These are phyloP conservation scores for Myotis davidii DNA, from an alignment of 2,113 vertebrate genomes.

Conservation along the genomic window DNA sequence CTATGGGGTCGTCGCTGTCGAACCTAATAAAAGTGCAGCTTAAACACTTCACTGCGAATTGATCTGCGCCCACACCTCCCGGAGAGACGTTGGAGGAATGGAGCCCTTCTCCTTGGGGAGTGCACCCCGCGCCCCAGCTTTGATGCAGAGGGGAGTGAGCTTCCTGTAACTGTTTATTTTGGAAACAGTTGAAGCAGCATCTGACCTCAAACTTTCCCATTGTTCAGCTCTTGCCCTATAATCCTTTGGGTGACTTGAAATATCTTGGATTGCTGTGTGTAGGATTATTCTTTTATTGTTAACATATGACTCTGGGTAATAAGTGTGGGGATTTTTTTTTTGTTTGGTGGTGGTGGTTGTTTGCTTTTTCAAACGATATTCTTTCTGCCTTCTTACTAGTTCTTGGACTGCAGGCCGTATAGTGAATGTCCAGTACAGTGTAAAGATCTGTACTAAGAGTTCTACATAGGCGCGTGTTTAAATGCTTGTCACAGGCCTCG, in stretches of 20 bases:
- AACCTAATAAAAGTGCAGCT: slow-evolving; percentile 77
- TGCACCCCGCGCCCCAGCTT: not conserved
- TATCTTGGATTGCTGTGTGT: not conserved
- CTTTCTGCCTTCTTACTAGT: not conserved
- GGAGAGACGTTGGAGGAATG: slow-evolving; percentile 14
- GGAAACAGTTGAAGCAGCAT: slow-evolving; percentile 76
- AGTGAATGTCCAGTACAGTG: not conserved
- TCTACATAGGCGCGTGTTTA: not conserved
- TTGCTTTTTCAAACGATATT: not conserved
- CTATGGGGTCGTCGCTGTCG: slow-evolving; percentile 77
- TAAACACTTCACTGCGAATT: slow-evolving; percentile 80
- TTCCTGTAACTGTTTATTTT: slow-evolving; percentile 82
- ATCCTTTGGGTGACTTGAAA: slow-evolving; percentile 51
- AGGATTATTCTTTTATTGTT: not conserved
- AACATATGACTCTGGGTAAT: not conserved
- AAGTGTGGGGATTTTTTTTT: no score
- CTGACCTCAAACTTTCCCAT: slow-evolving; percentile 73
- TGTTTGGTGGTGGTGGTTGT: not conserved
- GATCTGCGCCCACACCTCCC: slow-evolving; percentile 77
- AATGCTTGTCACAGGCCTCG: not conserved
- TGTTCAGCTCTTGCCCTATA: slow-evolving; percentile 64
- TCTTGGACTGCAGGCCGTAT: not conserved
- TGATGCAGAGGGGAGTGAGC: not conserved
- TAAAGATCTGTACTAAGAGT: not conserved
- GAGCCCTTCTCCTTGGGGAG: not conserved